Base-by-base conservation (phyloP, 2,888 invertebrate species). In the Andrena hattorfiana region DNA sequence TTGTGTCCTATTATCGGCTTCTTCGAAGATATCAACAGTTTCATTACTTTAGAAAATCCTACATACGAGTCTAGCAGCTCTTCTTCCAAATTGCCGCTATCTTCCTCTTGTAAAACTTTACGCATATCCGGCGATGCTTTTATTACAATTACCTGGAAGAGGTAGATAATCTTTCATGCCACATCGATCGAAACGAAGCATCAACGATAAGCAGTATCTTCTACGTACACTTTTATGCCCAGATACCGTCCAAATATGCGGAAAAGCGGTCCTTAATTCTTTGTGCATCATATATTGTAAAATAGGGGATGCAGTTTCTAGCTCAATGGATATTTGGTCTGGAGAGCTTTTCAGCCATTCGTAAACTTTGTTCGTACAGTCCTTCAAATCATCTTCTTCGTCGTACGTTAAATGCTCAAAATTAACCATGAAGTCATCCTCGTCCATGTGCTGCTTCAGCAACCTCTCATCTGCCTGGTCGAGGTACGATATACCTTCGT, bases 1-100 rank as follows among this genome's bases (percentile, higher is more conserved):
- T 98, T 98, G 92, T 98, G 98, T 0, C 97, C 97, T 30, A 97
- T 94, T 28, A 98, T 94, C 2, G 97, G 97, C 94, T 97, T 97
- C 85, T 95, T 95, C 6, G 95, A 92, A 1, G 94, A 91, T 42
- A 94, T 94, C n/a, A 97, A 92, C 0, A 96, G 91, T 20, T 95
- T 93, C 78, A 97, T 96, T 13, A 97, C 94, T 90, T 95, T 95
- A 1, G 97, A 95, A 90, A 97, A 97, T 6, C 97, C 97, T 68
- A 95, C 90, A 69, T 96, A 93, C 79, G 95, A 92, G 48, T 93
- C 93, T 76, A 96, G 90, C 8, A 96, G 90, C 69, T 94, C 94
- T 3, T 95, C 93, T 90, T 96, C 94, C 77, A 96, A 89, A 87
- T 91, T 91, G 60, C 88, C 69, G 74, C 93, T 92, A 83, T 94